phyloP scores from a whole-genome alignment of 2,113 vertebrate genomes.

The Rhinogobius similis region DNA sequence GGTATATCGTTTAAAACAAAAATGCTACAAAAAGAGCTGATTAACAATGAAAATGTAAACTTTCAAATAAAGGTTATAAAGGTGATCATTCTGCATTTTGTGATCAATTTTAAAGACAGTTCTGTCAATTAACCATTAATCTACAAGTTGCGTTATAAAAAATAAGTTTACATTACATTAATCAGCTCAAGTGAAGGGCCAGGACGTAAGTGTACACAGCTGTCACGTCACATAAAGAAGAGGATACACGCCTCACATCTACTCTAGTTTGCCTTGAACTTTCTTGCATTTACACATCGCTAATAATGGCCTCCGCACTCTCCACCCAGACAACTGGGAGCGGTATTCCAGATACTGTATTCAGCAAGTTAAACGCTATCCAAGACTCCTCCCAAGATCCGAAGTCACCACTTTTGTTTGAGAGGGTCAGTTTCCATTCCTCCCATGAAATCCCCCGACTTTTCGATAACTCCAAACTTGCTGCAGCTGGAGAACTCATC shows the following conservation, averaged over 20 bases:
- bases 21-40: too few species aligned
- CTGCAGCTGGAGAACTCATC: constrained; percentile 74
- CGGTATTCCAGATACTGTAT: constrained; percentile 46
- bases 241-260: constrained; percentile 29
- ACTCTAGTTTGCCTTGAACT: constrained; percentile 14
- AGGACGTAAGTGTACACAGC: constrained; percentile 10
- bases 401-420: constrained; percentile 33
- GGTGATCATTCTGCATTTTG: too few species aligned
- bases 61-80: too few species aligned
- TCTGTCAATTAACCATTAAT: too few species aligned
- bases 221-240: constrained; percentile 36
- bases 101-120: too few species aligned
- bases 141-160: constrained; percentile 8
- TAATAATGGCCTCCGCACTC: constrained; percentile 24
- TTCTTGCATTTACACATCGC: constrained; percentile 27
- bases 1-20: too few species aligned
- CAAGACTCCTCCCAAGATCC: constrained; percentile 49
- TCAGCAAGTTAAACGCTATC: constrained; percentile 31
- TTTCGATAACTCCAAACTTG: constrained; percentile 30
- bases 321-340: constrained; percentile 26
- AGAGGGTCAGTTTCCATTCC: constrained; percentile 52
- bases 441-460: constrained; percentile 39
- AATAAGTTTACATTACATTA: constrained; percentile 14
- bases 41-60: too few species aligned
- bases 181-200: constrained; percentile 11